Percentiles rank a stretch among this genome's conserved stretches.
phyloP scores from a whole-genome alignment of 2,113 vertebrate genomes.

The Rhinichthys klamathensis region DNA sequence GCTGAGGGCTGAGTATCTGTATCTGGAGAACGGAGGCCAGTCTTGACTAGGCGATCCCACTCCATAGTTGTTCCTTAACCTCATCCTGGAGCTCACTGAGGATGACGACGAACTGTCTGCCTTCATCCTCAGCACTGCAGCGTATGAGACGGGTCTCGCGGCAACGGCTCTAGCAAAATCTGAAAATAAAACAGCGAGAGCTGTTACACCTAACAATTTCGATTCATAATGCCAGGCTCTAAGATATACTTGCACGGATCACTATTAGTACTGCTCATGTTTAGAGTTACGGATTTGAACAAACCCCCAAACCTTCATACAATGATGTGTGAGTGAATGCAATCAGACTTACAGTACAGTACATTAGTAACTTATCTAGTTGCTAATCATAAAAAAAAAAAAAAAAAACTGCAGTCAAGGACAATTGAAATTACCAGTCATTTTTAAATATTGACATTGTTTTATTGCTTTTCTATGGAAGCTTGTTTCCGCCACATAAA shows the following conservation, averaged over 20 bases:
- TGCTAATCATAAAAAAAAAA: no score
- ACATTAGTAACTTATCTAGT: no score
- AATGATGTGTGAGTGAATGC: not conserved
- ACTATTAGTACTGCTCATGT: not conserved
- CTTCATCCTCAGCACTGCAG: slow-evolving; percentile 87
- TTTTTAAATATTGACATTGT: not conserved
- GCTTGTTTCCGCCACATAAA: no score
- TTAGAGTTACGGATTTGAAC: not conserved
- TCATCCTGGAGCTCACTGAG: slow-evolving; percentile 76
- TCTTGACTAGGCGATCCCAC: slow-evolving; percentile 71
- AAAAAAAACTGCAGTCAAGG: no score
- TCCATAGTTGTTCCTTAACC: slow-evolving; percentile 75
- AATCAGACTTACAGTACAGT: not conserved
- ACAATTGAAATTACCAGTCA: no score
- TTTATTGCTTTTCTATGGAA: not conserved
- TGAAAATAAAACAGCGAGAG: slow-evolving; percentile 61
- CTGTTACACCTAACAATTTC: not conserved
- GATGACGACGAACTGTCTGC: slow-evolving; percentile 80
- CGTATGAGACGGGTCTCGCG: slow-evolving; percentile 82
- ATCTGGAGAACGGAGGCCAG: slow-evolving; percentile 80
- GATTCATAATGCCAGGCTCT: not conserved
- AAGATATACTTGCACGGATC: not conserved
- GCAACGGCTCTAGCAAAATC: slow-evolving; percentile 82
- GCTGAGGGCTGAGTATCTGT: slow-evolving; percentile 77
- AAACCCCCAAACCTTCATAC: no score